These are phyloP conservation scores for western clawed frog (Xenopus tropicalis) DNA, from an alignment of 2,113 vertebrate species.

Conservation along the genomic window UCB_Xtro_10.0 CM004445.2:73569501-73570000, in stretches of 20 bases:
- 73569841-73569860: conserved; percentile 31
- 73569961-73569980: conserved; percentile 44
- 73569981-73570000: conserved; percentile 26
- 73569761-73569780: conserved; percentile 10
- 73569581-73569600: too few relatives aligned
- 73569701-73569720: conserved; percentile 34
- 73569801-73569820: background rate
- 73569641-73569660: background rate
- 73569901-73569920: conserved; percentile 30
- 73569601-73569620: too few relatives aligned
- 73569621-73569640: too few relatives aligned
- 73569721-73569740: conserved; percentile 24
- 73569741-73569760: conserved; percentile 29
- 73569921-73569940: conserved; percentile 38
- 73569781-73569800: conserved; percentile 7
- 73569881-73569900: conserved; percentile 27
- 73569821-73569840: conserved; percentile 34
- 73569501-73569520: too few relatives aligned
- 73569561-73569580: too few relatives aligned
- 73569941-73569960: conserved; percentile 33
- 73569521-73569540: too few relatives aligned
- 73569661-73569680: conserved; percentile 27
- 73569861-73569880: conserved; percentile 27
- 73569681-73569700: conserved; percentile 28
- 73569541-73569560: too few relatives aligned